Percentiles rank a stretch among this genome's conserved stretches.
Conservation (phyloP, 1,140 invertebrate genomes). For the Bathynomus jamesi region DNA sequence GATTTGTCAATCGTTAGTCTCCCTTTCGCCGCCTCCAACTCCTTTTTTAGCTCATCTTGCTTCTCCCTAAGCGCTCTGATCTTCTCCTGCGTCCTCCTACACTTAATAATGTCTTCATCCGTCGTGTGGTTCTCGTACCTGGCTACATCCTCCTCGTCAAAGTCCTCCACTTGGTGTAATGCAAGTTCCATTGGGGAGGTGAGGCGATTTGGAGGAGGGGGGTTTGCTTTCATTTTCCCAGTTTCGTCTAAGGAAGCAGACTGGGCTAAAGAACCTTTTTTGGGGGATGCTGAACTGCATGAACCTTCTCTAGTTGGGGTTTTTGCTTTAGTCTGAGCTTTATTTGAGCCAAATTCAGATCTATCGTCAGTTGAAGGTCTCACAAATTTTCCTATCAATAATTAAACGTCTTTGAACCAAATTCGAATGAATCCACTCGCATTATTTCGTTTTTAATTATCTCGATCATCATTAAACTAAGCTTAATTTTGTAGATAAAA, state of each 20-base stretch:
- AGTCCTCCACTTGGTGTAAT: slow-evolving; percentile 4
- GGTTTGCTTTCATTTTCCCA: neutral
- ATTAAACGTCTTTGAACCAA: too few relatives aligned
- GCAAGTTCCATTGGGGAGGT: neutral
- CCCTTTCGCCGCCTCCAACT: slow-evolving; percentile 42
- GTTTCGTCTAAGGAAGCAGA: neutral
- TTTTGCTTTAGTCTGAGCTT: slow-evolving; percentile 1
- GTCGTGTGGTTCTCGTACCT: slow-evolving; percentile 26
- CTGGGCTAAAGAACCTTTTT: neutral
- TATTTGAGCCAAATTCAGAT: neutral
- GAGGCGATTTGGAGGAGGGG: neutral
- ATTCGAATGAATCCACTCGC: too few relatives aligned
- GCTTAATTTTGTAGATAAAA: too few relatives aligned
- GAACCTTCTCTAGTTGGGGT: slow-evolving; percentile 6
- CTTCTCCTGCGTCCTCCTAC: slow-evolving; percentile 41
- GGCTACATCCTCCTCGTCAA: slow-evolving; percentile 32
- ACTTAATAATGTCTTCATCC: slow-evolving; percentile 26
- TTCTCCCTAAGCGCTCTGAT: slow-evolving; percentile 49
- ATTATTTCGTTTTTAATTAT: too few relatives aligned
- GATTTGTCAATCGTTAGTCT: slow-evolving; percentile 49
- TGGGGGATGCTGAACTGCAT: neutral
- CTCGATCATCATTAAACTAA: too few relatives aligned
- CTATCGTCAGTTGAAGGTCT: neutral
- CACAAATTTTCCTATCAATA: neutral
- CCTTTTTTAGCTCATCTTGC: slow-evolving; percentile 50